Percentiles rank a stretch among this genome's conserved stretches.
Evolutionary conservation across 1,140 invertebrate genomes (phyloP).

Genomic region (Nasonia longicornis): DNA sequence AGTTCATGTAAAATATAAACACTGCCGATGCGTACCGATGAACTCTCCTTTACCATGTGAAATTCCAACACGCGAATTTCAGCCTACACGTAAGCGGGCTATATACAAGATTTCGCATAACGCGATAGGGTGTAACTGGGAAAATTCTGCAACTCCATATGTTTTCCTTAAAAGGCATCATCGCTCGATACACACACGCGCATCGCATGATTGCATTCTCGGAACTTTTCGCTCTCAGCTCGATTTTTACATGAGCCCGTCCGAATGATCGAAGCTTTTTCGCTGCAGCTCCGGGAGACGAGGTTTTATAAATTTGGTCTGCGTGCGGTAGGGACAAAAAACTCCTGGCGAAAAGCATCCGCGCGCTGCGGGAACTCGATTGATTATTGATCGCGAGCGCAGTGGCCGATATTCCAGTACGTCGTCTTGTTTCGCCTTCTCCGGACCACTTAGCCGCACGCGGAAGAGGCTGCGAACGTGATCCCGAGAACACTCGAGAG

Average conservation of each 20-base stretch:
- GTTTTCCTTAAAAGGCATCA: too few species aligned
- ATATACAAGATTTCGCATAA: too few species aligned
- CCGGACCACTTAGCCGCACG: background rate
- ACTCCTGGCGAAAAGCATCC: background rate
- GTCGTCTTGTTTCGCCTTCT: background rate
- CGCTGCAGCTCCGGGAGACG: background rate
- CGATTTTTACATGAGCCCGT: constrained; percentile 3
- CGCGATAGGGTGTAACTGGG: too few species aligned
- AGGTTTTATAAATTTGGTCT: background rate
- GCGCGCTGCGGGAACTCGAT: constrained; percentile 6
- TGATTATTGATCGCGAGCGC: constrained; percentile 16
- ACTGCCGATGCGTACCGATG: too few species aligned
- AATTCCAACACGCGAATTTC: too few species aligned
- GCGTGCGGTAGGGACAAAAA: background rate
- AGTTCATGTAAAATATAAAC: too few species aligned
- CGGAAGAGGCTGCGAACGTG: background rate
- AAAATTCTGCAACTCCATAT: too few species aligned
- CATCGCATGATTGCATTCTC: too few species aligned
- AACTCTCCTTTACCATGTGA: too few species aligned
- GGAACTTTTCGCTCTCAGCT: background rate
- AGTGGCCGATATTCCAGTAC: background rate
- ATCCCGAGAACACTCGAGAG: background rate
- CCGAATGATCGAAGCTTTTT: background rate
- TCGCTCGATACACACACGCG: too few species aligned
- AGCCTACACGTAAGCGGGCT: too few species aligned